Percentiles rank a stretch among this genome's conserved stretches.
These are phyloP conservation scores for Actias luna DNA, from an alignment of 2,888 invertebrate species.

Conservation along the genomic window DNA sequence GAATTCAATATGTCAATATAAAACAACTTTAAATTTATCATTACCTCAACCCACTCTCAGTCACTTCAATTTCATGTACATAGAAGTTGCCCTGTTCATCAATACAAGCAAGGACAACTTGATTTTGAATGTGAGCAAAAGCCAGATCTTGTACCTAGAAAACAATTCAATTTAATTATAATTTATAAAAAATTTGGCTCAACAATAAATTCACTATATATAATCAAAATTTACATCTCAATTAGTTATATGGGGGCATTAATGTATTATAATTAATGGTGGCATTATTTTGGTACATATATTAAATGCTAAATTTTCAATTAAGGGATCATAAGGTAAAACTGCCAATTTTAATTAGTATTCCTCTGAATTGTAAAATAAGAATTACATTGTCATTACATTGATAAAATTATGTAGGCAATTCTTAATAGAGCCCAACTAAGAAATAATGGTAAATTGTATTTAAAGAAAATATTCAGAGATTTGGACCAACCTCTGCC, in stretches of 20 bases:
- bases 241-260: neutral
- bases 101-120: slow-evolving; percentile 92
- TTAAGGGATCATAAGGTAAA: neutral
- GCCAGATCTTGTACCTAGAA: slow-evolving; percentile 92
- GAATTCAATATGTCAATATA: neutral
- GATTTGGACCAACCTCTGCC: slow-evolving; percentile 77
- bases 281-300: neutral
- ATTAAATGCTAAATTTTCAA: too few relatives aligned
- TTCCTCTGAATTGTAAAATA: neutral
- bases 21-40: neutral
- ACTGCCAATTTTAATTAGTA: neutral
- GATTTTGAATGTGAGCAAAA: slow-evolving; percentile 91
- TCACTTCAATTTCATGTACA: slow-evolving; percentile 88
- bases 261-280: neutral
- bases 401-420: too few relatives aligned
- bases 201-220: too few relatives aligned
- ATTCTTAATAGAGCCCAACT: too few relatives aligned
- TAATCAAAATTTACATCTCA: too few relatives aligned
- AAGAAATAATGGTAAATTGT: neutral
- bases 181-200: too few relatives aligned
- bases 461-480: neutral
- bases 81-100: slow-evolving; percentile 93
- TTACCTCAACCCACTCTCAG: slow-evolving; percentile 80
- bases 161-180: slow-evolving; percentile 20
- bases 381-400: too few relatives aligned